Conservation (phyloP, 2,113 vertebrate genomes). For the Protomyctophum bolini region DNA sequence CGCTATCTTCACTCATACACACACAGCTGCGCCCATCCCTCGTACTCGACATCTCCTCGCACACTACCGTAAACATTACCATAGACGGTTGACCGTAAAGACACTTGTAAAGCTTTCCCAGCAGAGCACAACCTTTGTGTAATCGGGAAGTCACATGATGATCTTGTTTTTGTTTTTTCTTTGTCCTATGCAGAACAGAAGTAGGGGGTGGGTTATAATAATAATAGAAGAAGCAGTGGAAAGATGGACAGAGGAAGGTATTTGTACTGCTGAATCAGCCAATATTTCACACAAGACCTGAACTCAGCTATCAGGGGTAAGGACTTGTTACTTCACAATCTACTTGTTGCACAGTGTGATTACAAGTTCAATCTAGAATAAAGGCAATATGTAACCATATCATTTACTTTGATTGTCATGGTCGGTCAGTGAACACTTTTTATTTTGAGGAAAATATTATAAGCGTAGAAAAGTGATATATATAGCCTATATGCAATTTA, state of each 20-base stretch:
- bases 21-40: too few species aligned
- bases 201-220: background rate
- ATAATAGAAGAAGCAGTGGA: slow-evolving; percentile 25
- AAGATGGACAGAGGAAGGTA: background rate
- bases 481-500: background rate
- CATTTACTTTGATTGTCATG: slow-evolving; percentile 28
- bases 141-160: slow-evolving; percentile 62
- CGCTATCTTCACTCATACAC: too few species aligned
- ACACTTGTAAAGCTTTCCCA: slow-evolving; percentile 58
- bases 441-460: background rate
- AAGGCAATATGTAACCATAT: slow-evolving; percentile 5
- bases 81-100: too few species aligned
- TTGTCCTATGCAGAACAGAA: slow-evolving; percentile 7
- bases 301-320: slow-evolving; percentile 38
- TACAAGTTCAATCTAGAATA: slow-evolving; percentile 38
- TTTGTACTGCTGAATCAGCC: slow-evolving; percentile 41
- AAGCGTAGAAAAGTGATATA: background rate
- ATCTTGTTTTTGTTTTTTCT: slow-evolving; percentile 22
- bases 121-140: slow-evolving; percentile 59
- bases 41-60: too few species aligned
- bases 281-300: slow-evolving; percentile 68
- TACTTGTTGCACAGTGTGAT: slow-evolving; percentile 46
- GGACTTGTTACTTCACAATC: slow-evolving; percentile 16
- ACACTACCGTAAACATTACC: too few species aligned
- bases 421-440: background rate